phyloP scores from a whole-genome alignment of 2,113 vertebrate species.

The Phrynocephalus versicolor region DNA sequence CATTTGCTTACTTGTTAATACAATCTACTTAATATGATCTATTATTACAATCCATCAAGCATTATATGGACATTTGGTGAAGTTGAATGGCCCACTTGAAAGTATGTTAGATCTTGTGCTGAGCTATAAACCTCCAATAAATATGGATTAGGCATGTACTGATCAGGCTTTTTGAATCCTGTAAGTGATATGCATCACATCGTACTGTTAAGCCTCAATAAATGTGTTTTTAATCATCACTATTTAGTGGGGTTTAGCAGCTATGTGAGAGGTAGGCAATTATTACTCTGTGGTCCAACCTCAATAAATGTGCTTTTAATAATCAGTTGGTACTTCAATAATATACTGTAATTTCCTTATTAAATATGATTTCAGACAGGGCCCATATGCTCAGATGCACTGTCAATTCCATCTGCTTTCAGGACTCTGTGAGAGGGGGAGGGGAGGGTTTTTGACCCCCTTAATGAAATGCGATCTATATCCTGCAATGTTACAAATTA shows the following conservation, averaged over 20 bases:
- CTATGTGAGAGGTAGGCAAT: constrained; percentile 68
- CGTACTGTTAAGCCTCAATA: constrained; percentile 58
- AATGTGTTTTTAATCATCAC: constrained; percentile 78
- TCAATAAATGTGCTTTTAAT: constrained; percentile 79
- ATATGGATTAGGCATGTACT: constrained; percentile 64
- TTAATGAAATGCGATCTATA: constrained; percentile 19
- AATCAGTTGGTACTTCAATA: constrained; percentile 75
- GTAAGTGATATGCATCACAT: constrained; percentile 69
- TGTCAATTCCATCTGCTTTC: constrained; percentile 3
- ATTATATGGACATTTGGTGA: constrained; percentile 52
- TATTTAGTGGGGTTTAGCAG: constrained; percentile 75
- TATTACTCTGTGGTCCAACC: constrained; percentile 74
- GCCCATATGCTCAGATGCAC: constrained; percentile 34
- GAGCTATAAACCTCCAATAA: constrained; percentile 60
- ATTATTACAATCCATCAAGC: constrained; percentile 51
- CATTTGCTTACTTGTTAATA: background rate
- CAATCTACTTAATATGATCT: constrained; percentile 47
- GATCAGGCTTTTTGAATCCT: constrained; percentile 70
- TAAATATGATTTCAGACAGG: constrained; percentile 58
- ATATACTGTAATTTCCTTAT: constrained; percentile 71
- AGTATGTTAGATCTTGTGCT: constrained; percentile 58
- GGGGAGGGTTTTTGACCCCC: constrained; percentile 19
- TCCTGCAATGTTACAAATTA: background rate
- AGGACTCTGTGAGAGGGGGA: background rate
- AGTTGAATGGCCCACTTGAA: constrained; percentile 54